Evolutionary conservation across 2,797 vertebrate species (phyloP).

Genomic region (Anas flavirostris): DNA sequence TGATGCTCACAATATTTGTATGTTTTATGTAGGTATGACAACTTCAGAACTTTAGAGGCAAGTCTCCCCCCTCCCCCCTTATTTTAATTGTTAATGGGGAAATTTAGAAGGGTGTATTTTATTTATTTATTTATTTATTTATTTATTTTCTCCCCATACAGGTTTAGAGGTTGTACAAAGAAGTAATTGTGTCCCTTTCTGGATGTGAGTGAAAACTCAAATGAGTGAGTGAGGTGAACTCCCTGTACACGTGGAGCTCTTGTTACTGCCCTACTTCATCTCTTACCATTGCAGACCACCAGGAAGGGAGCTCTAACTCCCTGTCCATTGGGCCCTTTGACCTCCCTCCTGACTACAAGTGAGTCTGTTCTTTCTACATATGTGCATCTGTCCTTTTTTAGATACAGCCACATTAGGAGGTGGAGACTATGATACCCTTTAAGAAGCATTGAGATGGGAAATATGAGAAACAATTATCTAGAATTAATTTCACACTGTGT

Average conservation of each 20-base stretch:
- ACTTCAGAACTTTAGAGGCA: neutral
- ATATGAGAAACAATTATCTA: neutral
- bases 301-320: neutral
- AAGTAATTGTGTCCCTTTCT: neutral
- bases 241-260: neutral
- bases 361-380: neutral
- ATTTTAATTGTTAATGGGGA: neutral
- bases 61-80: accelerated
- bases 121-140: too few relatives aligned
- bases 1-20: neutral
- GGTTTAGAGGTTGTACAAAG: neutral
- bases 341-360: neutral
- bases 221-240: too few relatives aligned
- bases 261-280: neutral
- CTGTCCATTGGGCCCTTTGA: neutral
- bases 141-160: too few relatives aligned
- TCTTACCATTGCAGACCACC: neutral
- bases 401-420: neutral
- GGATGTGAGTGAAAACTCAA: neutral
- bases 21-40: neutral
- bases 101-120: neutral
- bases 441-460: neutral
- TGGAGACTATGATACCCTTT: neutral
- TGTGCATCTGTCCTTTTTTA: neutral
- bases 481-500: neutral